phyloP scores from a whole-genome alignment of 2,888 invertebrate species.

The Orgyia antiqua region DNA sequence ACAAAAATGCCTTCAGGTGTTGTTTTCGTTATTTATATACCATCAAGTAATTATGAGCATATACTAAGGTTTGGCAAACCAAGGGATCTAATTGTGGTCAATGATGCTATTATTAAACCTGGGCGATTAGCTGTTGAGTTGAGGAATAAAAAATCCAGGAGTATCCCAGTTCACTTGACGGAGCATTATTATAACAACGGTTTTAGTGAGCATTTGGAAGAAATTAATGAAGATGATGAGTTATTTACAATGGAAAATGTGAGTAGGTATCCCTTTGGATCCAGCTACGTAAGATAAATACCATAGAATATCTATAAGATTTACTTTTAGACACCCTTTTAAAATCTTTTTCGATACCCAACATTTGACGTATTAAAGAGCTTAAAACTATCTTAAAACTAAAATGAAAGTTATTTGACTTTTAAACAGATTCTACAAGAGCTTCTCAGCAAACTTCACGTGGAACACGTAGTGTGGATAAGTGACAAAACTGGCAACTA shows the following conservation, averaged over 20 bases:
- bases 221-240: slow-evolving; percentile 65
- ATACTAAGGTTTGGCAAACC: slow-evolving; percentile 73
- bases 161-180: slow-evolving; percentile 61
- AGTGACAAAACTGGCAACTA: slow-evolving; percentile 82
- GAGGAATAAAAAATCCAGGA: slow-evolving; percentile 55
- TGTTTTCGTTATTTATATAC: slow-evolving; percentile 83
- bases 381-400: too few species aligned
- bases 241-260: slow-evolving; percentile 84
- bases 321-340: too few species aligned
- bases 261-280: too few species aligned
- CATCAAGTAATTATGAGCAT: slow-evolving; percentile 83
- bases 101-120: slow-evolving; percentile 38
- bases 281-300: too few species aligned
- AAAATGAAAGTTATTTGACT: too few species aligned
- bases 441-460: slow-evolving; percentile 80
- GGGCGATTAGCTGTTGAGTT: slow-evolving; percentile 53
- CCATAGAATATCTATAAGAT: too few species aligned
- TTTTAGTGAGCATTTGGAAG: slow-evolving; percentile 48
- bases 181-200: slow-evolving; percentile 57
- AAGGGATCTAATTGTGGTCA: slow-evolving; percentile 42
- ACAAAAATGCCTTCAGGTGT: slow-evolving; percentile 81
- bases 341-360: too few species aligned
- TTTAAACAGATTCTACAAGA: slow-evolving; percentile 85
- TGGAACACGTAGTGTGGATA: slow-evolving; percentile 84
- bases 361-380: too few species aligned